Conservation (phyloP, 2,797 vertebrate species). For the Pteronotus mesoamericanus region DNA sequence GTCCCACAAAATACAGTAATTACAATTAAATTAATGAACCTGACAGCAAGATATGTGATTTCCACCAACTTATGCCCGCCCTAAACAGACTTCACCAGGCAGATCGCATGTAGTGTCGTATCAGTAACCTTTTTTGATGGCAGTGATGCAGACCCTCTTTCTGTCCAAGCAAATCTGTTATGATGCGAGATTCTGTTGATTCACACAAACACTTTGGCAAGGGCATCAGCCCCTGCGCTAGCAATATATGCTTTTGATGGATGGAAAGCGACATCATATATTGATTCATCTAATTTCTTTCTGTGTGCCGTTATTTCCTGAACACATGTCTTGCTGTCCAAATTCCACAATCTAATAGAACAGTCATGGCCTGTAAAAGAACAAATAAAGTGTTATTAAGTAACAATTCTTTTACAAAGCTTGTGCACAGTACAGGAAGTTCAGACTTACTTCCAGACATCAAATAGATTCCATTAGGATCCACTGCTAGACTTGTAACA, state of each 20-base stretch:
- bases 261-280: constrained; percentile 99
- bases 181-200: constrained; percentile 71
- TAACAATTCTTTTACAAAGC: constrained; percentile 43
- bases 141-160: constrained; percentile 87
- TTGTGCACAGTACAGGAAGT: not conserved
- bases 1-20: constrained; percentile 85
- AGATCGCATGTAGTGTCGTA: constrained; percentile 87
- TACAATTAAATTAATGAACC: constrained; percentile 87
- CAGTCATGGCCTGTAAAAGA: constrained; percentile 93
- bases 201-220: constrained; percentile 98
- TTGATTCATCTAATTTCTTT: constrained; percentile 98
- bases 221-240: constrained; percentile 97
- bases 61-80: constrained; percentile 79
- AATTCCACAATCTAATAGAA: constrained; percentile 98
- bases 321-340: constrained; percentile 98
- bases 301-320: constrained; percentile 99
- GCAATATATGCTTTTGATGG: constrained; percentile 99
- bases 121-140: constrained; percentile 85
- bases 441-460: constrained; percentile 97
- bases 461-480: constrained; percentile 99
- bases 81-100: constrained; percentile 78
- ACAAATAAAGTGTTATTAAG: constrained; percentile 37
- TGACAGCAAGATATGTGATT: constrained; percentile 81
- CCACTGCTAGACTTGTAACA: constrained; percentile 97
- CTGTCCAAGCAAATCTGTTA: constrained; percentile 82